phyloP scores from a whole-genome alignment of 2,113 vertebrate species.

The Glaucidium brasilianum region DNA sequence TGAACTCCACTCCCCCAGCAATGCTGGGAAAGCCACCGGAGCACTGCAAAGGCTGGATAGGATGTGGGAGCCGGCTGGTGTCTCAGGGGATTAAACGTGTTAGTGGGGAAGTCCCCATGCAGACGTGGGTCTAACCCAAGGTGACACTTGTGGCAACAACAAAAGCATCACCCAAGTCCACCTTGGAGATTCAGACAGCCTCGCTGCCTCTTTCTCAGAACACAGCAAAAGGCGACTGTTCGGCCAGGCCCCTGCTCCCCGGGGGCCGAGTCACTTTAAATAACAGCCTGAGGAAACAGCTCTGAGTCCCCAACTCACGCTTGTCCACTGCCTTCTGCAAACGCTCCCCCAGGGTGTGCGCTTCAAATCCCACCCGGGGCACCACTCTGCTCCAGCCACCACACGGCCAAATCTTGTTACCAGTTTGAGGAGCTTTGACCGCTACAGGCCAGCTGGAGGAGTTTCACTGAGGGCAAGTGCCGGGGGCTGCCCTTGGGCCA shows the following conservation, averaged over 20 bases:
- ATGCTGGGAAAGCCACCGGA: neutral
- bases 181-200: neutral
- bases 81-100: neutral
- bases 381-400: accelerated
- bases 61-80: neutral
- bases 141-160: neutral
- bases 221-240: neutral
- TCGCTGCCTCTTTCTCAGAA: neutral
- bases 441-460: no score
- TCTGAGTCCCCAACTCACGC: no score
- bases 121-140: neutral
- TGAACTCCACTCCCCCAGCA: neutral
- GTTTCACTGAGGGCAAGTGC: no score
- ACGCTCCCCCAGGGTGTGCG: accelerated
- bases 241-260: accelerated
- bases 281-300: neutral
- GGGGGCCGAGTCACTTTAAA: neutral
- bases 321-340: neutral
- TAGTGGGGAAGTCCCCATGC: neutral
- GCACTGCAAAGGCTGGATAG: neutral
- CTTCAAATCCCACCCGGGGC: neutral
- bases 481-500: no score
- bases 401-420: neutral
- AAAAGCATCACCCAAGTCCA: neutral
- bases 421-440: neutral